These are phyloP conservation scores for Dioctria linearis DNA, from an alignment of 2,888 invertebrate genomes.

Conservation along the genomic window DNA sequence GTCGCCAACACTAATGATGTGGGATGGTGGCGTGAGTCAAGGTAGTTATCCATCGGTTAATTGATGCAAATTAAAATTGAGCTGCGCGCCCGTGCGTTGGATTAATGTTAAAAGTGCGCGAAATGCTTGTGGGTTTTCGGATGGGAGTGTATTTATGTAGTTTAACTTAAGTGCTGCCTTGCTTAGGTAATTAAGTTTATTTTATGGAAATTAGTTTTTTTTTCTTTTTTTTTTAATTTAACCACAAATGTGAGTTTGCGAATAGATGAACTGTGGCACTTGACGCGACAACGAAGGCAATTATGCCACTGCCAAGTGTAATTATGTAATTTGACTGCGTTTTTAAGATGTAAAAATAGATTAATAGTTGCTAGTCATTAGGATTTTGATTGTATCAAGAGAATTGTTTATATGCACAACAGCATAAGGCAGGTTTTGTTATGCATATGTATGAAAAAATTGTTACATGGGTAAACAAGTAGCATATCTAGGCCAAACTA, in stretches of 20 bases:
- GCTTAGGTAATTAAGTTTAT: neutral
- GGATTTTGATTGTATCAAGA: conserved; percentile 18
- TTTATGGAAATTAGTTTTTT: neutral
- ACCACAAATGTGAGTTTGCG: too few relatives aligned
- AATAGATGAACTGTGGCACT: too few relatives aligned
- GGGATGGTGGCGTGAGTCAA: conserved; percentile 46
- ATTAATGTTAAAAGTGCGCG: conserved; percentile 31
- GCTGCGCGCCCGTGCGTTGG: conserved; percentile 10
- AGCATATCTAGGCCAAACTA: neutral
- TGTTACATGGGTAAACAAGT: neutral
- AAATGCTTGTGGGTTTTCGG: conserved; percentile 20
- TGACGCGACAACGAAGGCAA: neutral
- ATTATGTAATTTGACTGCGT: conserved; percentile 37
- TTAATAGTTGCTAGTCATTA: conserved; percentile 24
- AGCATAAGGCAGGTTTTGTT: neutral
- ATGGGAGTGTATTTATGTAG: conserved; percentile 1
- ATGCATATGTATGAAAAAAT: neutral
- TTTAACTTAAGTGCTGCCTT: too few relatives aligned
- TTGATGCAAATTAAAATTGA: conserved; percentile 33
- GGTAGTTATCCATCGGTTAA: conserved; percentile 31
- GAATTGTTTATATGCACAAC: neutral
- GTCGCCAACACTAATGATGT: neutral
- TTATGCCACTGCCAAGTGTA: conserved; percentile 20
- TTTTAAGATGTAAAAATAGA: conserved; percentile 29
- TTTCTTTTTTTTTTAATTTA: too few relatives aligned